These are phyloP conservation scores for Colaptes auratus DNA, from an alignment of 2,113 vertebrate genomes.

Conservation along the genomic window DNA sequence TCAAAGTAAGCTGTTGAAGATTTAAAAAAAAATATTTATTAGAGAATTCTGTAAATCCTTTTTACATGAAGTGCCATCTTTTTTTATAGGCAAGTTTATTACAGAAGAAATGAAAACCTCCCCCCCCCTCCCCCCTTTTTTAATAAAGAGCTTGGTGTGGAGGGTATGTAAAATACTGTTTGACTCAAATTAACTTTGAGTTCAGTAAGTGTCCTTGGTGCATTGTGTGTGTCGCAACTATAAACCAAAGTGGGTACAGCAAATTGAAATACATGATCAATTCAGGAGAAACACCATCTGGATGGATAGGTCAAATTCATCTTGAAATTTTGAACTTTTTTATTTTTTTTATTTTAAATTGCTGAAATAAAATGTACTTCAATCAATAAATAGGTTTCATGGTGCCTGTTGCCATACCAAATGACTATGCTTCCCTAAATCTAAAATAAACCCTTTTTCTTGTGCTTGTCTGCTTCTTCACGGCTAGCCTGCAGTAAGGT, in stretches of 20 bases:
- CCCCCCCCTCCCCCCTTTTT: not conserved
- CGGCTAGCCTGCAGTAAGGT: constrained; percentile 17
- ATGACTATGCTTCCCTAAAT: not conserved
- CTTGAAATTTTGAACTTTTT: constrained; percentile 4
- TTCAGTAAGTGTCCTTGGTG: constrained; percentile 33
- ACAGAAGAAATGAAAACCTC: not conserved
- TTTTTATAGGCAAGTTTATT: not conserved
- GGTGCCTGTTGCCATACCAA: not conserved
- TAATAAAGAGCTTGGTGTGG: not conserved
- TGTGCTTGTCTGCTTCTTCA: constrained; percentile 2
- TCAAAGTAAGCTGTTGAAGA: not conserved
- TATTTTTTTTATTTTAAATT: not conserved
- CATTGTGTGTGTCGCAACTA: not conserved
- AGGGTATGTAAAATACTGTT: not conserved
- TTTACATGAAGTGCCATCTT: not conserved
- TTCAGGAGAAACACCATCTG: constrained; percentile 38
- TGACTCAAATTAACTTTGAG: constrained; percentile 44
- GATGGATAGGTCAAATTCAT: constrained; percentile 21
- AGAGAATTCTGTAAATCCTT: not conserved
- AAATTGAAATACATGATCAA: constrained; percentile 55
- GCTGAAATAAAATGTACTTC: not conserved
- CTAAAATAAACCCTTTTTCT: constrained; percentile 30
- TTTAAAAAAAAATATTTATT: not conserved
- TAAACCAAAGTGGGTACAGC: constrained; percentile 30
- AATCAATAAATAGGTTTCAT: constrained; percentile 24